phyloP scores from a whole-genome alignment of 2,888 invertebrate genomes.

The Scaeva pyrastri region DNA sequence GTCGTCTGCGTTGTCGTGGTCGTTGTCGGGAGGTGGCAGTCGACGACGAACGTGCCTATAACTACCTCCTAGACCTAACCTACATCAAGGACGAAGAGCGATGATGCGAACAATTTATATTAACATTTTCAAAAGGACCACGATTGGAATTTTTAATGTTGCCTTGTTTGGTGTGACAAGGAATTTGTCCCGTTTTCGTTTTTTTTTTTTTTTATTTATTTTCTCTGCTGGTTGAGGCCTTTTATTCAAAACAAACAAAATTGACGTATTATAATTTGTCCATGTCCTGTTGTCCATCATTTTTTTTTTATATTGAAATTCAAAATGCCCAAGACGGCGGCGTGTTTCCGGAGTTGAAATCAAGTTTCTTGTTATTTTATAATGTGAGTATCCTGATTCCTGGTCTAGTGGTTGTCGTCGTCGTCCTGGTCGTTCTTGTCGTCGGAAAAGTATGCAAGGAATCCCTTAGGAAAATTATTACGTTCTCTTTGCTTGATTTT shows the following conservation, averaged over 20 bases:
- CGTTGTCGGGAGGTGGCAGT: too few species aligned
- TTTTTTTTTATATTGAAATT: neutral
- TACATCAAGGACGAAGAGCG: constrained; percentile 6
- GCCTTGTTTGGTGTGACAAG: constrained; percentile 13
- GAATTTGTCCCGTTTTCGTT: constrained; percentile 19
- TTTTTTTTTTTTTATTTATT: too few species aligned
- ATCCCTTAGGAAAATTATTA: neutral
- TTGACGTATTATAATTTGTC: neutral
- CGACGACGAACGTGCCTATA: neutral
- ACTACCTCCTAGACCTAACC: too few species aligned
- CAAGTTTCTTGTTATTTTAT: constrained; percentile 24
- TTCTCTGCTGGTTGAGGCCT: neutral
- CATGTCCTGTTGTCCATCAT: neutral
- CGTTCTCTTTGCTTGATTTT: neutral
- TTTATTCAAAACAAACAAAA: constrained; percentile 11
- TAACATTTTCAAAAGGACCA: constrained; percentile 51
- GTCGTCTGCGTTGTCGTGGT: too few species aligned
- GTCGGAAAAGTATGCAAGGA: neutral
- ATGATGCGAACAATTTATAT: constrained; percentile 66
- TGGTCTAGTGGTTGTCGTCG: neutral
- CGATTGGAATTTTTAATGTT: constrained; percentile 52
- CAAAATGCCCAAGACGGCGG: neutral
- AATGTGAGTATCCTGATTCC: constrained; percentile 4
- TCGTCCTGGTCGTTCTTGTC: too few species aligned
- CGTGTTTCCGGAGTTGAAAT: constrained; percentile 25